Percentiles rank a stretch among this genome's conserved stretches.
Conservation (phyloP, 2,113 vertebrate species). For the Carassius auratus region DNA sequence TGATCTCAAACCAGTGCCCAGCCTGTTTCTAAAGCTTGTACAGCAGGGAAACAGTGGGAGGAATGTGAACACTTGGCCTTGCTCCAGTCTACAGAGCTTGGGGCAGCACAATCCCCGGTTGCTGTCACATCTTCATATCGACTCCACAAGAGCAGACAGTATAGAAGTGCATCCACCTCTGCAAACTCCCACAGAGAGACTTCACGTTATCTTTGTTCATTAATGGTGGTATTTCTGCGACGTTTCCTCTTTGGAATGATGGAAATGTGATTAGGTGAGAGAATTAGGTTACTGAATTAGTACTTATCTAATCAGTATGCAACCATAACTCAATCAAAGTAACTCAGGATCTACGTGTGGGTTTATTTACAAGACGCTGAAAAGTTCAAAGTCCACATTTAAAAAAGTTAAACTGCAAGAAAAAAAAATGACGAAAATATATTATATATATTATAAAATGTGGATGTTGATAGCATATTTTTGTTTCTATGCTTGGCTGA, state of each 20-base stretch:
- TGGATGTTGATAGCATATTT: background rate
- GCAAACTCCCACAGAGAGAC: background rate
- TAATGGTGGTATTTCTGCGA: conserved; percentile 8
- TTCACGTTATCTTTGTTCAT: background rate
- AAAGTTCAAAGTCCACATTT: background rate
- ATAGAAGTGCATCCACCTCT: background rate
- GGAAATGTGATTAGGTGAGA: background rate
- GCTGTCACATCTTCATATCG: conserved; percentile 53
- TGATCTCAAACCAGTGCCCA: conserved; percentile 47
- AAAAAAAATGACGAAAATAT: background rate
- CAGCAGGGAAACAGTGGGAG: conserved; percentile 63
- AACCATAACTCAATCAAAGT: background rate
- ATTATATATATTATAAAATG: no score
- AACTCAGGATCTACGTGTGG: background rate
- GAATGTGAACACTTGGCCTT: conserved; percentile 72
- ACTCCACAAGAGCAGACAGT: conserved; percentile 9
- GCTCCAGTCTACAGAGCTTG: conserved; percentile 64
- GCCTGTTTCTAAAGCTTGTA: conserved; percentile 43
- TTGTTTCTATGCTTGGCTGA: conserved; percentile 41
- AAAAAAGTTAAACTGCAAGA: background rate
- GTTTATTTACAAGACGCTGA: background rate
- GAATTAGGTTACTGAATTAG: background rate
- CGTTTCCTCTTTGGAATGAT: conserved; percentile 8
- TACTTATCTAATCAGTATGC: conserved; percentile 3
- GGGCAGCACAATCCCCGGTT: conserved; percentile 53